A percentile compares a stretch with the other conserved stretches of the same genome.
phyloP scores from a whole-genome alignment of 2,888 invertebrate species.

The Acanthoscelides obtectus region DNA sequence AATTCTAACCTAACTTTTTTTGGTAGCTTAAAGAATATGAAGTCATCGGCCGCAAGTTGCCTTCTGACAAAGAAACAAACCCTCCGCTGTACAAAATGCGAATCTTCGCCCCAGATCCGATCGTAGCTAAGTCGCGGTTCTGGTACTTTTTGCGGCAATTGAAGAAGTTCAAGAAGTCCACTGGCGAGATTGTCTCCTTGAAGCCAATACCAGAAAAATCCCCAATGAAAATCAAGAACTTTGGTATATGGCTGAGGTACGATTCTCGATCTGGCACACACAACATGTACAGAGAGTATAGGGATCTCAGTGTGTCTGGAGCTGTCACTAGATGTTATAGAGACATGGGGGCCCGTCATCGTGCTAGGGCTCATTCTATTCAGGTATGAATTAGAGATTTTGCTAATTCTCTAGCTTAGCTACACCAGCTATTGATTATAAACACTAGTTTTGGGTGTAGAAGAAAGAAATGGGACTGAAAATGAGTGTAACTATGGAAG shows the following conservation, averaged over 20 bases:
- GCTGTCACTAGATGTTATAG: conserved; percentile 98
- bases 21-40: conserved; percentile 95
- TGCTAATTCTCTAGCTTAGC: too few relatives aligned
- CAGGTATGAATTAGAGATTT: too few relatives aligned
- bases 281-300: conserved; percentile 99
- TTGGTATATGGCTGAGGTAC: conserved; percentile 98
- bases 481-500: too few relatives aligned
- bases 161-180: conserved; percentile 98
- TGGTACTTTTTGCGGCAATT: conserved; percentile 98
- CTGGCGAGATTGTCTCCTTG: conserved; percentile 96
- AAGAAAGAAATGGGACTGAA: too few relatives aligned
- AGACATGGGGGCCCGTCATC: conserved; percentile 98
- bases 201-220: conserved; percentile 87
- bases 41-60: conserved; percentile 96
- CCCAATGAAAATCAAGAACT: conserved; percentile 96
- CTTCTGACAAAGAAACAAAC: conserved; percentile 85
- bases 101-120: conserved; percentile 96
- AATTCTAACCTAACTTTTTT: not conserved
- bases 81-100: conserved; percentile 99
- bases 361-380: conserved; percentile 96
- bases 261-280: conserved; percentile 98
- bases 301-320: conserved; percentile 91
- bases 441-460: too few relatives aligned
- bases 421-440: too few relatives aligned
- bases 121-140: conserved; percentile 98